phyloP scores from a whole-genome alignment of 2,888 invertebrate genomes.

The Drosophila neotestacea region DNA sequence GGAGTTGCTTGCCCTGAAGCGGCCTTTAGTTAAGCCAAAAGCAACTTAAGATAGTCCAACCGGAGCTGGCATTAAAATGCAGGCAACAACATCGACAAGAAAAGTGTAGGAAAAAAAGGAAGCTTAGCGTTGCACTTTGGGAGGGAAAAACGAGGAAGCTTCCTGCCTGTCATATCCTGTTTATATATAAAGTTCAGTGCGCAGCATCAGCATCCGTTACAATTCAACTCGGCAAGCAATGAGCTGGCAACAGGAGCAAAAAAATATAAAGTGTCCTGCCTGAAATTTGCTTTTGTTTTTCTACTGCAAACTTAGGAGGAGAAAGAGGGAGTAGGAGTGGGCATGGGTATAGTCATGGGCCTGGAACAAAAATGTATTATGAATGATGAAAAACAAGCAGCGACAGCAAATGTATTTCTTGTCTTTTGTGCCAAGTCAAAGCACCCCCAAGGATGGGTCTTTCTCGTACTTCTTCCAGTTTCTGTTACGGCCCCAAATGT shows the following conservation, averaged over 20 bases:
- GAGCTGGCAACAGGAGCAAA: slow-evolving; percentile 37
- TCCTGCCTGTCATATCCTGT: slow-evolving; percentile 79
- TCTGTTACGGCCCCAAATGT: slow-evolving; percentile 5
- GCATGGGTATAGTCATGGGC: slow-evolving; percentile 1
- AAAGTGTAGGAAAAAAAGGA: slow-evolving; percentile 21
- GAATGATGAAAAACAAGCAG: slow-evolving; percentile 71
- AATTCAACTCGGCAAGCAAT: slow-evolving; percentile 63
- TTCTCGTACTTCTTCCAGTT: slow-evolving; percentile 4
- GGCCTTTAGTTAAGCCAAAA: slow-evolving; percentile 55
- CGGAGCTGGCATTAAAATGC: slow-evolving; percentile 62
- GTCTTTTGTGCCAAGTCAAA: slow-evolving; percentile 57
- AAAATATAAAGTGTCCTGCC: slow-evolving; percentile 28
- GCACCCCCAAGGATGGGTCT: slow-evolving; percentile 29
- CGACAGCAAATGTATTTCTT: slow-evolving; percentile 72
- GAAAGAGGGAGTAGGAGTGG: not conserved
- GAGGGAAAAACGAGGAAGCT: slow-evolving; percentile 22
- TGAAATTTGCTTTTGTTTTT: slow-evolving; percentile 24
- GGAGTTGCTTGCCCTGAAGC: slow-evolving; percentile 14
- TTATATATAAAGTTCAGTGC: slow-evolving; percentile 72
- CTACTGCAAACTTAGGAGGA: not conserved
- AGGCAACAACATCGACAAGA: slow-evolving; percentile 32
- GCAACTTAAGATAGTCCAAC: slow-evolving; percentile 42
- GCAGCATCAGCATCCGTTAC: slow-evolving; percentile 69
- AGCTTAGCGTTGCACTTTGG: slow-evolving; percentile 52
- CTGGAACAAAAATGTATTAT: slow-evolving; percentile 64